These are phyloP conservation scores for Neoniphon sammara DNA, from an alignment of 2,797 vertebrate species.

Conservation along the genomic window DNA sequence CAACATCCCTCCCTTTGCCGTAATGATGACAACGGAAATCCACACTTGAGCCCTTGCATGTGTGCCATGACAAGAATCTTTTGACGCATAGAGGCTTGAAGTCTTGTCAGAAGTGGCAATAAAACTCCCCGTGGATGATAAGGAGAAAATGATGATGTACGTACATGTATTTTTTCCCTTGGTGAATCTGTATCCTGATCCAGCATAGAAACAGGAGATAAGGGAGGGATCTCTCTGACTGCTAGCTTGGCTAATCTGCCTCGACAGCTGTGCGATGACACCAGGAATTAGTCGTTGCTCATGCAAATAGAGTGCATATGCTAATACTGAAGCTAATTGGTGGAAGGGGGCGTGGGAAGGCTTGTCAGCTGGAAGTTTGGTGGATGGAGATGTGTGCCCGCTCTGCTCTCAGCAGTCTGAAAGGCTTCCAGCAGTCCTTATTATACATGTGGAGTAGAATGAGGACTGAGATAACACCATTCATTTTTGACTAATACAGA, in stretches of 20 bases:
- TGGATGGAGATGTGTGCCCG: constrained; percentile 56
- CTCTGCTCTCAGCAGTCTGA: constrained; percentile 50
- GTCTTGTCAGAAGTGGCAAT: constrained; percentile 5
- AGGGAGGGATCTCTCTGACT: constrained; percentile 59
- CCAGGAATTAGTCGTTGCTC: constrained; percentile 75
- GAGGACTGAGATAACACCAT: constrained; percentile 23
- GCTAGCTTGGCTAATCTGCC: constrained; percentile 70
- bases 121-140: constrained; percentile 10
- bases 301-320: constrained; percentile 77
- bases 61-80: background rate
- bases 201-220: constrained; percentile 45
- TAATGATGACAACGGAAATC: constrained; percentile 5
- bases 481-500: constrained; percentile 54
- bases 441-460: constrained; percentile 46
- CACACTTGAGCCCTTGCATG: constrained; percentile 9
- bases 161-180: constrained; percentile 4
- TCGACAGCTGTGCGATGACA: constrained; percentile 78
- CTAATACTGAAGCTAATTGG: constrained; percentile 77
- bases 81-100: constrained; percentile 6
- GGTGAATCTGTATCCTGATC: constrained; percentile 28
- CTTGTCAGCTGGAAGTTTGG: constrained; percentile 64
- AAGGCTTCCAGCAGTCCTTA: constrained; percentile 61
- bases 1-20: background rate
- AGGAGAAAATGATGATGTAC: constrained; percentile 11
- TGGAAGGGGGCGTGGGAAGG: constrained; percentile 32